Conservation (phyloP, 2,797 vertebrate genomes). For the Melanotaenia trifasciata region DNA sequence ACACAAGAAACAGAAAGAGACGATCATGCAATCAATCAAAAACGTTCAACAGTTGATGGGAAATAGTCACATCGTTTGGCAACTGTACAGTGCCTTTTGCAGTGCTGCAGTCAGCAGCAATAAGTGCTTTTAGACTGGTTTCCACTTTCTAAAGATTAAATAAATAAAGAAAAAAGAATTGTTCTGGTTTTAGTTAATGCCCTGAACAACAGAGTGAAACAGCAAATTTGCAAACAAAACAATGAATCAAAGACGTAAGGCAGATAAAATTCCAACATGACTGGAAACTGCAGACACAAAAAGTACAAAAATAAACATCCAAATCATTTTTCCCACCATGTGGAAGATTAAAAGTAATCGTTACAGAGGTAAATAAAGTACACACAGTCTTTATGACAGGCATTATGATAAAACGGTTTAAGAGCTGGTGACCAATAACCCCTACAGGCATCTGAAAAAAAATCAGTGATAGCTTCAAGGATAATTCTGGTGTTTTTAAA, state of each 20-base stretch:
- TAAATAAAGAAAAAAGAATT: not conserved
- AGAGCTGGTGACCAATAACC: not conserved
- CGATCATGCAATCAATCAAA: slow-evolving; percentile 8
- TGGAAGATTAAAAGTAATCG: not conserved
- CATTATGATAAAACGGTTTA: not conserved
- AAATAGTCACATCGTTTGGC: slow-evolving; percentile 29
- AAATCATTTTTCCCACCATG: not conserved
- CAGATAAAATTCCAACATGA: slow-evolving; percentile 40
- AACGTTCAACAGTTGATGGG: slow-evolving; percentile 31
- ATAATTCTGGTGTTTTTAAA: not conserved
- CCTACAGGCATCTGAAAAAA: not conserved
- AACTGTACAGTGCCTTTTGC: slow-evolving; percentile 5
- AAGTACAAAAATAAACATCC: slow-evolving; percentile 6
- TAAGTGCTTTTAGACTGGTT: slow-evolving; percentile 11
- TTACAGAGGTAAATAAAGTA: not conserved
- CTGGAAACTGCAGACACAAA: not conserved
- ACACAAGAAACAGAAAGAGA: slow-evolving; percentile 31
- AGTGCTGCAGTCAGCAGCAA: slow-evolving; percentile 6
- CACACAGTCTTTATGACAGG: not conserved
- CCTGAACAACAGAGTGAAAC: slow-evolving; percentile 28
- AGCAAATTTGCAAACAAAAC: slow-evolving; percentile 31
- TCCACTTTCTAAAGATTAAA: not conserved
- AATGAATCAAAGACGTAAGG: slow-evolving; percentile 42
- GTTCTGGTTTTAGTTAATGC: slow-evolving; percentile 12
- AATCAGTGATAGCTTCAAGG: not conserved